Conservation (phyloP, 2,888 invertebrate species). For the Diaperis boleti region DNA sequence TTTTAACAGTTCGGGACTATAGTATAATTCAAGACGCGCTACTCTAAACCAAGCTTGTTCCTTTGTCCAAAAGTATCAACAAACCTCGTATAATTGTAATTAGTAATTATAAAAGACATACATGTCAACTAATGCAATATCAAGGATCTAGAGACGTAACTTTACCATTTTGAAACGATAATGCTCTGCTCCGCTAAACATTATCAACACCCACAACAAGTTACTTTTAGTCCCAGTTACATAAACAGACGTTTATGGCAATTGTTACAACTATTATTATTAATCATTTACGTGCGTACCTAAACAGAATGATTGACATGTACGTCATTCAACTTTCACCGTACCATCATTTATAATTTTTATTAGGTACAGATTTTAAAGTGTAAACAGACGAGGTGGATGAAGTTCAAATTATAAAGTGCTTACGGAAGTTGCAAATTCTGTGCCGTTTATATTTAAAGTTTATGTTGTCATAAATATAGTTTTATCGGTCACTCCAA, state of each 20-base stretch:
- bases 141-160: no score
- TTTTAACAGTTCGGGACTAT: no score
- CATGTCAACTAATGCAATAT: no score
- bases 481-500: not conserved
- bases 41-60: no score
- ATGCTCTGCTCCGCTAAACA: no score
- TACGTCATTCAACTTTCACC: slow-evolving; percentile 5
- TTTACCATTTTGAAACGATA: no score
- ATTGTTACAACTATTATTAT: not conserved
- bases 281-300: not conserved
- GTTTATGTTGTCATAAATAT: not conserved
- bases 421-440: not conserved
- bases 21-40: no score
- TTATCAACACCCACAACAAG: no score
- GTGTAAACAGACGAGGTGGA: not conserved
- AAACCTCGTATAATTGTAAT: no score
- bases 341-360: not conserved
- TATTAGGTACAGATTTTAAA: not conserved
- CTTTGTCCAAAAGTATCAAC: no score
- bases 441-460: not conserved
- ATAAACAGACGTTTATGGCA: not conserved
- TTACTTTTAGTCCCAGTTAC: no score
- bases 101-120: no score
- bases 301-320: not conserved
- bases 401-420: not conserved